Evolutionary conservation across 2,888 invertebrate genomes (phyloP), one percentile per base, ranked within the genome.

Genomic region (Erebia ligea): DNA sequence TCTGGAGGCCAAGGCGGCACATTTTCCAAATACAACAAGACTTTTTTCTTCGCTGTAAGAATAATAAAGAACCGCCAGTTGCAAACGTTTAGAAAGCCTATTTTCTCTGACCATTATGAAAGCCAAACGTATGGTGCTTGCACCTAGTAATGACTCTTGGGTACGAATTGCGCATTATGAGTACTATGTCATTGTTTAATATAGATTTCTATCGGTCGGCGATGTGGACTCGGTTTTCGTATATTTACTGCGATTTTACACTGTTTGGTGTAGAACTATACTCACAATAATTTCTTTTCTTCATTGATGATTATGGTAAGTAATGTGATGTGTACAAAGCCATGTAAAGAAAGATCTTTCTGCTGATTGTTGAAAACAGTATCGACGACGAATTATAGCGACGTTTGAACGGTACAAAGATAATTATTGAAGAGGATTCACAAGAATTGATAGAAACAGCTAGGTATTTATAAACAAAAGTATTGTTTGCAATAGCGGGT

Each of bases 401-500:
- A 11, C 40, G 45, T 62, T 66, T 66, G 57, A 61, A 73, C 65
- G 45, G 68, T 68, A 40, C 21, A 57, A 67, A 34, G 34, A 34
- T 34, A 34, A n/a, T 61, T 57, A 59, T 61, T 64, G 63, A 58
- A 58, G 58, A 68, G 48, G 52, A 67, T 56, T 65, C 54, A 65
- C 65, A 64, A 69, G 67, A 73, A 69, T 56, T 45, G 66, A 71
- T 71, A 71, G 63, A 69, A 67, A 71, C 67, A 67, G 67, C 59
- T 73, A 67, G 67, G 54, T 73, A 67, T 67, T 73, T 69, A 68
- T 64, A 69, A 75, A 76, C 75, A 76, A 70, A 75, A 70, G 70
- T 67, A 75, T 76, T 75, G 73, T 75, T 69, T 65, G 56, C 40
- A 45, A 65, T 75, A 75, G 73, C 76, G 76, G 76, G 65, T 45